A percentile compares a stretch with the other conserved stretches of the same genome.
phyloP scores from a whole-genome alignment of 2,113 vertebrate species.

The Saguinus imperator region DNA sequence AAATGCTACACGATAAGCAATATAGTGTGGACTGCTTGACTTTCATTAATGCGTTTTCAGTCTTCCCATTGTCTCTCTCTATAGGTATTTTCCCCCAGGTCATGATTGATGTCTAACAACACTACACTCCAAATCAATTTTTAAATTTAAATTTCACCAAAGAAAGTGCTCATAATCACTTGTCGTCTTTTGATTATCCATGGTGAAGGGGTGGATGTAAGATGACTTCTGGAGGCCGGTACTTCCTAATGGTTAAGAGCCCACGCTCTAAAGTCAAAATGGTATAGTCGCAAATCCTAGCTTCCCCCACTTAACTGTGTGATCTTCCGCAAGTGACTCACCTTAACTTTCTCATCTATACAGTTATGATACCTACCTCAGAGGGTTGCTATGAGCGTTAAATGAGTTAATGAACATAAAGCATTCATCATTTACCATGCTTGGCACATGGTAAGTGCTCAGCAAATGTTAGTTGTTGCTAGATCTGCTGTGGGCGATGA shows the following conservation, averaged over 20 bases:
- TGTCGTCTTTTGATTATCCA: accelerated
- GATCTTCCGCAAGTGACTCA: neutral
- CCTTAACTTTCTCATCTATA: neutral
- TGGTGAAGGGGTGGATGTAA: neutral
- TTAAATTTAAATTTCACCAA: constrained; percentile 10
- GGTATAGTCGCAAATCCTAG: neutral
- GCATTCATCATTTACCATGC: neutral
- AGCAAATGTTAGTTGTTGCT: neutral
- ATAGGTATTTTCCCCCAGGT: neutral
- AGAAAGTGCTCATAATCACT: neutral
- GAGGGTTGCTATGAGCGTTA: neutral
- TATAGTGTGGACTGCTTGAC: neutral
- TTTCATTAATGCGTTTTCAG: neutral
- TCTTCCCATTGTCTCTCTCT: neutral
- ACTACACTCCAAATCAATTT: neutral
- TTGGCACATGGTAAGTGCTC: neutral
- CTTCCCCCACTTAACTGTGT: neutral
- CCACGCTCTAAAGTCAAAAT: neutral
- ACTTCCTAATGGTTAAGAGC: neutral
- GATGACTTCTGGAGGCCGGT: neutral
- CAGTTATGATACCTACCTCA: neutral
- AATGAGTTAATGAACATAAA: neutral
- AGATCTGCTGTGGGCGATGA: neutral
- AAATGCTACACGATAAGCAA: neutral
- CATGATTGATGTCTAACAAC: neutral